Base-by-base conservation (phyloP, 2,888 invertebrate species). In the Cyclophora albipunctata region DNA sequence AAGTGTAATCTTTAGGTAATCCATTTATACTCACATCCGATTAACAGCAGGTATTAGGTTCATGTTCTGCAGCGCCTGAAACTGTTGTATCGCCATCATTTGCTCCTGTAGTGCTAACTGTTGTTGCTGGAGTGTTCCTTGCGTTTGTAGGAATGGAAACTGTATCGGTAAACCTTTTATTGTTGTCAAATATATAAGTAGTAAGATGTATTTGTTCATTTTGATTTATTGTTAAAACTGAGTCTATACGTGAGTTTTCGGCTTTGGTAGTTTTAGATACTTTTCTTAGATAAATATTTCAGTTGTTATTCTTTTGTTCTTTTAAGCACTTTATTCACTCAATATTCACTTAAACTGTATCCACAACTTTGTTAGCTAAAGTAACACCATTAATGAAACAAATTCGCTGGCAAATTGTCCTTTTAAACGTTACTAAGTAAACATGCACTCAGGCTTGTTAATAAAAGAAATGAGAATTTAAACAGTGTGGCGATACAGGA, bases 11-110 rank as follows among this genome's bases (percentile, higher is more conserved):
- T 20, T 20, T 20, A 20, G 20, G 20, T 37, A 37, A 37, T 4
- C 37, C 37, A 37, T 37, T 37, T 37, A 37, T 37, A 76, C 78
- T 73, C 61, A 79, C 80, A 71, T 49, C 7, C 54, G 47, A 6
- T 64, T 34, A n/a, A 68, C 57, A 3, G 70, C 48, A 40, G 73
- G 67, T 42, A 66, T 41, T 34, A 69, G 49, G 49, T 62, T 67
- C 37, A 67, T 45, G 47, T 64, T 64, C 48, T 71, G 70, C 42
- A 74, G 50, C 40, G 60, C 60, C 51, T 78, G 70, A 50, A 69
- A 48, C 45, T 66, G 65, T 48, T 69, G 72, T 34, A 56, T 33
- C 46, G 52, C 56, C 45, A 56, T 45, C 45, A 60, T 50, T 40
- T 60, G 58, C 37, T 56, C 56, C 34, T 58, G 54, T 46, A 58